Evolutionary conservation across 2,797 vertebrate species (phyloP).

Genomic region (Zalophus californianus): DNA sequence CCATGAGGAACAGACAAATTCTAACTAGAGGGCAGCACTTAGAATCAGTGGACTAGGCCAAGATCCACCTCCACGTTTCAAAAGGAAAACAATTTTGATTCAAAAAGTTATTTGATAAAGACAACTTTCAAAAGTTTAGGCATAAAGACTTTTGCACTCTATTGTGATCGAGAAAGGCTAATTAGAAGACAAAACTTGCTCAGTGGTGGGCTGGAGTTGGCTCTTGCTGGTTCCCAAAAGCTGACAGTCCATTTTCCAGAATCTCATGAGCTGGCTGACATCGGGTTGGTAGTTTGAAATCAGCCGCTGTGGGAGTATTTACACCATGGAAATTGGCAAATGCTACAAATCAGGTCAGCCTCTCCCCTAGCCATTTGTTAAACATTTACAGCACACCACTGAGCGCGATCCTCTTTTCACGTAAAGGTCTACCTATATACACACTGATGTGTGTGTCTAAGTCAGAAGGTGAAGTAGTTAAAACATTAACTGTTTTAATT

Average conservation of each 20-base stretch:
- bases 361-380: background rate
- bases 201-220: background rate
- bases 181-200: constrained; percentile 7
- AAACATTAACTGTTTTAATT: constrained; percentile 32
- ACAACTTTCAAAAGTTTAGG: constrained; percentile 50
- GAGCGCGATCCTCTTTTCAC: background rate
- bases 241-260: constrained; percentile 19
- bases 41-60: background rate
- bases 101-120: constrained; percentile 29
- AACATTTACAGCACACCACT: background rate
- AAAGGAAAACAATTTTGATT: constrained; percentile 56
- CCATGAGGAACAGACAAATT: background rate
- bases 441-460: background rate
- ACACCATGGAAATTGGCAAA: constrained; percentile 37
- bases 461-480: constrained; percentile 30
- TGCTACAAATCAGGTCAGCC: background rate
- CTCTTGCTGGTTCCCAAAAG: constrained; percentile 2
- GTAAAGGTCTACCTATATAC: background rate
- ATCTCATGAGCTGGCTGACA: constrained; percentile 45
- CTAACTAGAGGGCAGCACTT: background rate
- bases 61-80: background rate
- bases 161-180: background rate
- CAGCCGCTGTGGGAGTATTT: constrained; percentile 26
- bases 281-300: background rate
- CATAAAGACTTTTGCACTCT: background rate